These are phyloP conservation scores for Podiceps cristatus DNA, from an alignment of 2,113 vertebrate genomes.

Conservation along the genomic window DNA sequence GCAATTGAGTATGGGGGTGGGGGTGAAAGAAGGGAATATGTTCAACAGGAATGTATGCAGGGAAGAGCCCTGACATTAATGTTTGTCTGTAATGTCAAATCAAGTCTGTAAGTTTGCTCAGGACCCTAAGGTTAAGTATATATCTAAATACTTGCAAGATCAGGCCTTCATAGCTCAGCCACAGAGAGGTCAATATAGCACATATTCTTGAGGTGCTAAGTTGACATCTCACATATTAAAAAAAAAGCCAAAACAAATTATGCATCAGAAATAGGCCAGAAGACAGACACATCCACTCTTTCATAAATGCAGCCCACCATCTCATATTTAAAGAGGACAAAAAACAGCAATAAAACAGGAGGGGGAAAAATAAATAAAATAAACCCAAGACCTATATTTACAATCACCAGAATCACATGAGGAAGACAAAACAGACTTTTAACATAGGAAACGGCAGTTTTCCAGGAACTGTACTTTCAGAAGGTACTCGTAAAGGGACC, in stretches of 20 bases:
- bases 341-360: background rate
- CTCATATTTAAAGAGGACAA: background rate
- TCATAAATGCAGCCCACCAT: background rate
- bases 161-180: background rate
- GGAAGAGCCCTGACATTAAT: background rate
- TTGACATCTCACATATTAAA: background rate
- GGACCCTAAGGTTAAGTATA: background rate
- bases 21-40: background rate
- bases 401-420: background rate
- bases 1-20: background rate
- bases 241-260: background rate
- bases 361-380: background rate
- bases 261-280: background rate
- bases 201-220: background rate
- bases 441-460: background rate
- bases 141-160: background rate
- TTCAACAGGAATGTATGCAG: background rate
- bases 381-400: background rate
- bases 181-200: background rate
- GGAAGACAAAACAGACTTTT: background rate
- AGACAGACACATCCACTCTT: background rate
- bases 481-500: background rate
- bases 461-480: background rate
- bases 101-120: background rate
- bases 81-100: background rate